These are phyloP conservation scores for Mamestra brassicae DNA, from an alignment of 2,888 invertebrate genomes.

Conservation along the genomic window DNA sequence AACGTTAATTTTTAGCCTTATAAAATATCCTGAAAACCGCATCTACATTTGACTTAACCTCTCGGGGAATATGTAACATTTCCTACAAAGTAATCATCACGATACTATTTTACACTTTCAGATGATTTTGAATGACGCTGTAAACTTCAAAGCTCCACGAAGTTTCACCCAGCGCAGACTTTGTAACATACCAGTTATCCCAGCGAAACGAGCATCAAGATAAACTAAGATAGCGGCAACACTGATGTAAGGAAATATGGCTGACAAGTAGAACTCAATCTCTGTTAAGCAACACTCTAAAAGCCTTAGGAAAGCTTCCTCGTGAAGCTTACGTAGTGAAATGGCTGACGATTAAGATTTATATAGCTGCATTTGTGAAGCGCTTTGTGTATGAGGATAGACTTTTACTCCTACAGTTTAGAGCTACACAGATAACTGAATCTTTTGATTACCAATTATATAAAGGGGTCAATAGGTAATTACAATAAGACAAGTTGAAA, in stretches of 20 bases:
- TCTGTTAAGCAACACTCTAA: conserved; percentile 49
- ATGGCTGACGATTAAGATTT: conserved; percentile 44
- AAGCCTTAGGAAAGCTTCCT: conserved; percentile 35
- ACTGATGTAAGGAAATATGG: conserved; percentile 37
- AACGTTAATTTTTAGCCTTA: too few species aligned
- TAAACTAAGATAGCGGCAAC: conserved; percentile 34
- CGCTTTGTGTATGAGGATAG: conserved; percentile 17
- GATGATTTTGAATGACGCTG: conserved; percentile 24
- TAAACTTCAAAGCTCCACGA: conserved; percentile 32
- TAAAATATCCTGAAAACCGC: too few species aligned
- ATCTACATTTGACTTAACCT: neutral
- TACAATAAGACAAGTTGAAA: neutral
- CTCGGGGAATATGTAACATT: neutral
- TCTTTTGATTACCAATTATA: neutral
- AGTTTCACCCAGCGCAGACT: conserved; percentile 18
- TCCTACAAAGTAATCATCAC: conserved; percentile 14
- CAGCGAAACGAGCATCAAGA: conserved; percentile 11
- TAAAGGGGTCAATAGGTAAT: neutral
- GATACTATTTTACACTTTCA: conserved; percentile 3
- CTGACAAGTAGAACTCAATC: conserved; percentile 52
- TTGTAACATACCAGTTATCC: neutral
- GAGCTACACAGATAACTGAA: neutral
- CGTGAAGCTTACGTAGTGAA: conserved; percentile 36
- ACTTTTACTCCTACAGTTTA: conserved; percentile 1
- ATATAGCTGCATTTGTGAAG: conserved; percentile 23